Conservation (phyloP, 2,888 invertebrate species). For the Keiferia lycopersicella region DNA sequence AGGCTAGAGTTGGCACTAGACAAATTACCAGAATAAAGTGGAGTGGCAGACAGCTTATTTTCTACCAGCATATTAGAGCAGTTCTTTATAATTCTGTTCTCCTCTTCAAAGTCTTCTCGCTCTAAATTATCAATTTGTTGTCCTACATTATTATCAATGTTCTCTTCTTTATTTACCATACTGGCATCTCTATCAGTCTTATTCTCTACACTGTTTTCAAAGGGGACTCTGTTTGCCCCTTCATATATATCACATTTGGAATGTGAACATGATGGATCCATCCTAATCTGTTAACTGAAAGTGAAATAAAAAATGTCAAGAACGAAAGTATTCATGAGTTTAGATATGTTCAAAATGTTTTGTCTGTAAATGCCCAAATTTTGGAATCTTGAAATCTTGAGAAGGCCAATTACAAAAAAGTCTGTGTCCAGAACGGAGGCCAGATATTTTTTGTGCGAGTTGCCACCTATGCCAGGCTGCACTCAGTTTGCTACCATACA, state of each 20-base stretch:
- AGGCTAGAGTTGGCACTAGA: conserved; percentile 67
- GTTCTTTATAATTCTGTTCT: conserved; percentile 69
- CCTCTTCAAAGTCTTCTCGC: conserved; percentile 73
- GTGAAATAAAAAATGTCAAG: conserved; percentile 32
- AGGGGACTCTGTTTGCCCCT: conserved; percentile 50
- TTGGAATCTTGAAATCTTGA: no score
- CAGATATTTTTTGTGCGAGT: no score
- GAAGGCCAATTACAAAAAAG: no score
- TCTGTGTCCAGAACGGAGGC: no score
- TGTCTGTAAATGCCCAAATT: no score
- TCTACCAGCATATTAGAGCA: conserved; percentile 70
- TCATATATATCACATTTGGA: conserved; percentile 61
- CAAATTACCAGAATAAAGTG: conserved; percentile 59
- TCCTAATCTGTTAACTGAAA: conserved; percentile 47
- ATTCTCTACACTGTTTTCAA: conserved; percentile 56
- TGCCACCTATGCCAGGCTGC: no score
- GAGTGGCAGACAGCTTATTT: conserved; percentile 52
- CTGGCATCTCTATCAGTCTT: conserved; percentile 63
- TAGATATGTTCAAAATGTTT: no score
- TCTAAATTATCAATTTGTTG: conserved; percentile 71
- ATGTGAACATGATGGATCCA: conserved; percentile 74
- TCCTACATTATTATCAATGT: conserved; percentile 46
- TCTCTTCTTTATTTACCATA: conserved; percentile 46
- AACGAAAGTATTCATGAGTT: conserved; percentile 2
- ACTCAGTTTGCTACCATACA: no score